These are phyloP conservation scores for Halichoeres trimaculatus DNA, from an alignment of 2,113 vertebrate species.

Conservation along the genomic window DNA sequence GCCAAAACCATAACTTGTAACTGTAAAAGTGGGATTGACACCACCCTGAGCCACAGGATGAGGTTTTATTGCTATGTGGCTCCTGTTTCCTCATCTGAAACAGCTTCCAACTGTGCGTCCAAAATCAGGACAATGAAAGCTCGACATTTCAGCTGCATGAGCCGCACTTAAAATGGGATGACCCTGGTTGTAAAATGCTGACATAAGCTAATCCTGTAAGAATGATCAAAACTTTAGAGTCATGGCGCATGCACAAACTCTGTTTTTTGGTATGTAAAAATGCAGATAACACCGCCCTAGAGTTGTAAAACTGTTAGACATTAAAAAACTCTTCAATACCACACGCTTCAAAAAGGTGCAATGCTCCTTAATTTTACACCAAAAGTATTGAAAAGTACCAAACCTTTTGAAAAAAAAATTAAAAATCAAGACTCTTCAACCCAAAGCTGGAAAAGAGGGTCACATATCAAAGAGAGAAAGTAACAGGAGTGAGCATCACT, in stretches of 20 bases:
- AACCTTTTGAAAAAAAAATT: no score
- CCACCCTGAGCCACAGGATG: constrained; percentile 3
- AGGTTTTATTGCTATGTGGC: constrained; percentile 9
- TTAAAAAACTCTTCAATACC: no score
- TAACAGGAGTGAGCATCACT: no score
- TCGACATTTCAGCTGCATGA: neutral
- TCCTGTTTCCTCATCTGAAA: constrained; percentile 6
- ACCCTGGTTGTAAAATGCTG: neutral
- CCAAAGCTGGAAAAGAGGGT: no score
- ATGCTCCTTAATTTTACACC: no score
- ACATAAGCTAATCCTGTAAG: neutral
- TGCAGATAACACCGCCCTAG: neutral
- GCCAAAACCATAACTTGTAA: neutral
- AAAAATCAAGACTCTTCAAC: no score
- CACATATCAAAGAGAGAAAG: no score
- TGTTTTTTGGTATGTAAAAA: neutral
- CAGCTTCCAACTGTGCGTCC: neutral
- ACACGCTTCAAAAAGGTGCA: no score
- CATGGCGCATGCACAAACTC: neutral
- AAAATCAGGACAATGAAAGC: neutral
- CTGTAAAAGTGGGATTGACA: neutral
- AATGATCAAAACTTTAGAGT: neutral
- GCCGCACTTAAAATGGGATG: neutral
- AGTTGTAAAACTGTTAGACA: no score
- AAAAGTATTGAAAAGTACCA: no score